Base-by-base conservation (phyloP, 2,113 vertebrate species). In the Dromiciops gliroides region DNA sequence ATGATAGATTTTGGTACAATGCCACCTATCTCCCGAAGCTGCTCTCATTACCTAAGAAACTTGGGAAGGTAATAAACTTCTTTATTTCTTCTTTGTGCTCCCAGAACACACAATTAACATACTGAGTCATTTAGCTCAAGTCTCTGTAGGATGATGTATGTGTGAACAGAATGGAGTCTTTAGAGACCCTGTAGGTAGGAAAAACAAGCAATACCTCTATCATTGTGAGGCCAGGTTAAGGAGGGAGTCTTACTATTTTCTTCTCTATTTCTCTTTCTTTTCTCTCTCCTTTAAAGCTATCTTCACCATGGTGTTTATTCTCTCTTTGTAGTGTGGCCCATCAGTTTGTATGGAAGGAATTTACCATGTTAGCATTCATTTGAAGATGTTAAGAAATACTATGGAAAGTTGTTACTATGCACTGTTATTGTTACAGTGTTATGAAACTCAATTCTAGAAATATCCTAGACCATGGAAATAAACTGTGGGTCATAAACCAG, bases 11-110 rank as follows among this genome's bases (percentile, higher is more conserved):
- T 97, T 98, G 98, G 98, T 98, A 97, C 89, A 9, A 96, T 97
- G 98, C 98, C 98, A 98, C 56, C 12, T 94, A 94, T 96, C 94
- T 98, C 95, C 94, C 98, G 97, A 98, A 98, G 92, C 96, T 89
- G 95, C 91, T 98, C 97, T 98, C 98, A 98, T 98, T 98, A 98
- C 98, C 98, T 98, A 97, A 97, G 98, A 98, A 98, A 98, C 97
- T 98, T 97, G 97, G 97, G 97, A 98, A 97, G 97, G 98, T 98
- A 98, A 98, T 98, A 98, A 97, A 98, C 97, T 97, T 97, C 92
- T 98, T 96, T 96, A 97, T 98, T 98, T 98, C 98, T 96, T 97
- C 98, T 98, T 97, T 97, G 95, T 95, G 91, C 95, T 98, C 97
- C 97, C 98, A 98, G 96, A 98, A 97, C 98, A 98, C 97, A 97